Conservation (phyloP, 30 jellyfish, hydroid and myxozoan species). For the Cassiopea andromeda region DNA sequence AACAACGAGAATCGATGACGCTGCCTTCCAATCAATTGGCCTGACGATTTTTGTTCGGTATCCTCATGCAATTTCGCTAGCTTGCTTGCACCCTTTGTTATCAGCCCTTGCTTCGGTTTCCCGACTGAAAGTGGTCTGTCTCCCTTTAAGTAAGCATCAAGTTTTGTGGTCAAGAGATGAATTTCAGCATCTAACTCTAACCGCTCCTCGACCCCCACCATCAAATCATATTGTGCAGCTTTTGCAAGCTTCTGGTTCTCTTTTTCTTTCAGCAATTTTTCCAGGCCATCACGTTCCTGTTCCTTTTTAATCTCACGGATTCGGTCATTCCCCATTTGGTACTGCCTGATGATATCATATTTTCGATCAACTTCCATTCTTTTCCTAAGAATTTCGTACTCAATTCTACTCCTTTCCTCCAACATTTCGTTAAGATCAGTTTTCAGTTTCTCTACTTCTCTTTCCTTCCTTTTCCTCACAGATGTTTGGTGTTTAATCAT, state of each 20-base stretch:
- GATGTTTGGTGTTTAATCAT: background rate
- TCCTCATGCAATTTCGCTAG: background rate
- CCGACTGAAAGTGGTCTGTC: background rate
- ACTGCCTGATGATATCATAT: background rate
- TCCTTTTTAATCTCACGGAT: background rate
- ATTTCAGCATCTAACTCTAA: conserved; percentile 10
- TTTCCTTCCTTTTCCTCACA: background rate
- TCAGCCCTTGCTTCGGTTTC: background rate
- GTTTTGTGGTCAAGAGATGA: background rate
- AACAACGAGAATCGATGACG: background rate
- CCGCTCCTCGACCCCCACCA: background rate
- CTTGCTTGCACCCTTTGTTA: background rate
- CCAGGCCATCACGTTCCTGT: background rate
- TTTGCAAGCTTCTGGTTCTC: background rate
- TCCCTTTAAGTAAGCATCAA: background rate
- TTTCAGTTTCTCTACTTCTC: background rate
- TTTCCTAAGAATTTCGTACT: background rate
- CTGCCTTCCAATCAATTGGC: background rate
- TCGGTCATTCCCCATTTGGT: background rate
- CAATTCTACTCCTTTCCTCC: background rate
- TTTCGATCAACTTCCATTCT: background rate
- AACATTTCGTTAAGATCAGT: background rate
- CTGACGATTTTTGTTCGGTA: background rate
- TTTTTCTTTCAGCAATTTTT: background rate
- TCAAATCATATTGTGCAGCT: background rate